Conservation (phyloP, 2,888 invertebrate genomes). For the Anodontia alba region DNA sequence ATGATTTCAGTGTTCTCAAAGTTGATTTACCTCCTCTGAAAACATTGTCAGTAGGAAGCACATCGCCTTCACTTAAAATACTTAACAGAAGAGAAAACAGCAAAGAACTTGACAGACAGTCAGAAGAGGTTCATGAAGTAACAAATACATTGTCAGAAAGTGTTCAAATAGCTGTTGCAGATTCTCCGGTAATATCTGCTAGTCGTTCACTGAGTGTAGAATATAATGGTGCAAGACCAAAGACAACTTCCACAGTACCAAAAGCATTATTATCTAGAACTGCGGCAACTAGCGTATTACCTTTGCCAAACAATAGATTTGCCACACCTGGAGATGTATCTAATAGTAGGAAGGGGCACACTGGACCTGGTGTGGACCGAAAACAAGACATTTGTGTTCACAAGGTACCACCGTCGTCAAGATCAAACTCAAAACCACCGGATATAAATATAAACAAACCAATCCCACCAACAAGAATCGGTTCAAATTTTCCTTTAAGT, state of each 20-base stretch:
- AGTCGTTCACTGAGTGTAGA: constrained; percentile 7
- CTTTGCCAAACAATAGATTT: not conserved
- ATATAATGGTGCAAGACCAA: constrained; percentile 37
- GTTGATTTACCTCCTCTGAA: not conserved
- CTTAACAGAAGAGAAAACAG: not conserved
- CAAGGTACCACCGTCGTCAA: not conserved
- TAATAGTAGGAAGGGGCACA: not conserved
- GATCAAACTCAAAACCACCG: not conserved
- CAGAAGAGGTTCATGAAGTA: not conserved
- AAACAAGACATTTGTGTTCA: not conserved
- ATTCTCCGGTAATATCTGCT: not conserved
- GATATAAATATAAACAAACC: not conserved
- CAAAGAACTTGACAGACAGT: not conserved
- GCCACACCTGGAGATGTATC: no score
- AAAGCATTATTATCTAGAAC: not conserved
- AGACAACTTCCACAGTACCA: not conserved
- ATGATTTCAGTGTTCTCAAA: not conserved
- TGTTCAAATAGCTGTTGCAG: not conserved
- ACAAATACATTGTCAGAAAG: not conserved
- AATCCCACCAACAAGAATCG: not conserved
- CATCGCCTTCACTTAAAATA: not conserved
- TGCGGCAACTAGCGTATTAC: not conserved
- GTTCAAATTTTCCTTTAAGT: not conserved
- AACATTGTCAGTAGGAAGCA: not conserved
- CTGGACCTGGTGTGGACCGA: not conserved